Percentiles rank a stretch among this genome's conserved stretches.
phyloP scores from a whole-genome alignment of 2,888 invertebrate genomes.

The Glyphotaelius pellucidus region DNA sequence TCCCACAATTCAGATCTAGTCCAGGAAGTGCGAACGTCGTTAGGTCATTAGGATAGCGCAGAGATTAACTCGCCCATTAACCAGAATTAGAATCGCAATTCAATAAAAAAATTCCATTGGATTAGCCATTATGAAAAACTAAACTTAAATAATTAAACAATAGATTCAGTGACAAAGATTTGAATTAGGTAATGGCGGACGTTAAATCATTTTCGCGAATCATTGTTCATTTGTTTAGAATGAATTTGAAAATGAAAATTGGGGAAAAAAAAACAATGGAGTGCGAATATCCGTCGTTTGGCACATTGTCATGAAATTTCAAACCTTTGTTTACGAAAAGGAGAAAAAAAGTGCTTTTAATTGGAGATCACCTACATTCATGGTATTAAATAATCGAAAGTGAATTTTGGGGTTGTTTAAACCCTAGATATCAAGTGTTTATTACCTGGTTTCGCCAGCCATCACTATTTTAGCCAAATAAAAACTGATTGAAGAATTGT shows the following conservation, averaged over 20 bases:
- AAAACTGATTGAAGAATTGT: no score
- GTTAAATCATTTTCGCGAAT: constrained; percentile 18
- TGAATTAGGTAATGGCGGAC: constrained; percentile 14
- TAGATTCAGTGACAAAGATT: not conserved
- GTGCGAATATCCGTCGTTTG: constrained; percentile 23
- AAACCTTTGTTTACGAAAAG: not conserved
- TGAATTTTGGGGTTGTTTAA: no score
- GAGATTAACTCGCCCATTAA: not conserved
- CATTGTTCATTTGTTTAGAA: constrained; percentile 28
- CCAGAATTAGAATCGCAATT: not conserved
- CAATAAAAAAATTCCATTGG: not conserved
- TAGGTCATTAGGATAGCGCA: not conserved
- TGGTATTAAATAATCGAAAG: no score
- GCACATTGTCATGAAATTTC: not conserved
- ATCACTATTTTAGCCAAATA: no score
- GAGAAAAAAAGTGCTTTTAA: not conserved
- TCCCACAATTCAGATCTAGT: not conserved
- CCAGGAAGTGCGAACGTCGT: not conserved
- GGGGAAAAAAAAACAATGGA: not conserved
- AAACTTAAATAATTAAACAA: not conserved
- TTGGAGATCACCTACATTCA: not conserved
- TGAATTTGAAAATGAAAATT: not conserved
- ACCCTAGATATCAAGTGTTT: no score
- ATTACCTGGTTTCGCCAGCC: no score
- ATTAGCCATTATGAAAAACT: not conserved